Evolutionary conservation across 2,113 vertebrate species (phyloP).

Genomic region (Hipposideros armiger): DNA sequence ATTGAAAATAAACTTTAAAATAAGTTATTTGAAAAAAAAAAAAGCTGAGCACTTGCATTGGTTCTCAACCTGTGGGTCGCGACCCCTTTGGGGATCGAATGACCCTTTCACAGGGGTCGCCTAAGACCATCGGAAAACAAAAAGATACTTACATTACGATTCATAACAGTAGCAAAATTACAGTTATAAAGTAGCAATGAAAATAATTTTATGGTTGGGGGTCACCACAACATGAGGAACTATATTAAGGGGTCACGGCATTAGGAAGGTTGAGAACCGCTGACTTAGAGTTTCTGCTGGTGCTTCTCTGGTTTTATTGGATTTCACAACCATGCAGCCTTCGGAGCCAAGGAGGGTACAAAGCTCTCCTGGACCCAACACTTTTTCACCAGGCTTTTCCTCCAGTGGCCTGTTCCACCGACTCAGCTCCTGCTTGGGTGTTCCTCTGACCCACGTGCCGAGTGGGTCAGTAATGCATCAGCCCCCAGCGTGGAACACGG

Average conservation of each 20-base stretch:
- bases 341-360: neutral
- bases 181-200: too few species aligned
- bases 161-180: too few species aligned
- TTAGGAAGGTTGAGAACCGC: too few species aligned
- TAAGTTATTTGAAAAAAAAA: neutral
- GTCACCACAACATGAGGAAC: too few species aligned
- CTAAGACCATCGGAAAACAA: too few species aligned
- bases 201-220: too few species aligned
- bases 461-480: neutral
- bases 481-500: neutral
- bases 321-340: fast-evolving
- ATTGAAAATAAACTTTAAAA: neutral
- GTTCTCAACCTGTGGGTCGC: too few species aligned
- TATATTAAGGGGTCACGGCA: too few species aligned
- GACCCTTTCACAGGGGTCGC: too few species aligned
- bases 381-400: fast-evolving
- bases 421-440: neutral
- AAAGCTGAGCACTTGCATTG: too few species aligned
- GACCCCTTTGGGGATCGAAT: too few species aligned
- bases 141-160: too few species aligned
- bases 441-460: neutral
- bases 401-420: fast-evolving
- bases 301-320: neutral
- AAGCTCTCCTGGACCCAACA: fast-evolving
- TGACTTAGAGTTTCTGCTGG: neutral